phyloP scores from a whole-genome alignment of 2,888 invertebrate genomes.

The Opisthograptis luteolata region DNA sequence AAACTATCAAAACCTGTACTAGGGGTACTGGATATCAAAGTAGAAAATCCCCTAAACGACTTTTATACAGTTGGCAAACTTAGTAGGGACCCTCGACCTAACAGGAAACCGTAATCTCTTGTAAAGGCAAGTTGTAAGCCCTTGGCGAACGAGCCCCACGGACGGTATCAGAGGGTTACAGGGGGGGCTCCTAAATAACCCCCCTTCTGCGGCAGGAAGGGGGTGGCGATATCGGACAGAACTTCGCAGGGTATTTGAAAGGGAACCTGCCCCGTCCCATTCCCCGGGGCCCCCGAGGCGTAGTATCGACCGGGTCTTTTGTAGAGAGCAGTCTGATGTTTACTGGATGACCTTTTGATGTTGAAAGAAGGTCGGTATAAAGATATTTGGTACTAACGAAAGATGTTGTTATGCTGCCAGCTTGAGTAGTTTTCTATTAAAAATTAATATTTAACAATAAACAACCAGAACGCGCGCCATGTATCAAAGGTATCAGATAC shows the following conservation, averaged over 20 bases:
- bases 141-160: not conserved
- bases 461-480: too few relatives aligned
- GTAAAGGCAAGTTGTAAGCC: slow-evolving; percentile 1
- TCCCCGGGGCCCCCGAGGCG: not conserved
- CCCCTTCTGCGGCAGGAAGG: slow-evolving; percentile 5
- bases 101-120: not conserved
- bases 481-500: too few relatives aligned
- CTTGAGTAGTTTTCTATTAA: too few relatives aligned
- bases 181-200: not conserved
- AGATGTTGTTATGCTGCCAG: too few relatives aligned
- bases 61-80: too few relatives aligned
- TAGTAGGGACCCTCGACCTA: not conserved
- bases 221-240: slow-evolving; percentile 1
- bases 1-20: too few relatives aligned
- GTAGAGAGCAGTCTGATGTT: not conserved
- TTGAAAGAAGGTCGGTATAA: not conserved
- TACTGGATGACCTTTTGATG: not conserved
- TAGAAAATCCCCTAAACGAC: too few relatives aligned
- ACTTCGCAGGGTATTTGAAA: not conserved
- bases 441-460: too few relatives aligned
- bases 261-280: not conserved
- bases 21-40: too few relatives aligned
- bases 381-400: not conserved
- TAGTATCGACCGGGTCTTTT: not conserved
- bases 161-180: not conserved